phyloP scores from a whole-genome alignment of 2,797 vertebrate species.

The Propithecus perrieri region DNA sequence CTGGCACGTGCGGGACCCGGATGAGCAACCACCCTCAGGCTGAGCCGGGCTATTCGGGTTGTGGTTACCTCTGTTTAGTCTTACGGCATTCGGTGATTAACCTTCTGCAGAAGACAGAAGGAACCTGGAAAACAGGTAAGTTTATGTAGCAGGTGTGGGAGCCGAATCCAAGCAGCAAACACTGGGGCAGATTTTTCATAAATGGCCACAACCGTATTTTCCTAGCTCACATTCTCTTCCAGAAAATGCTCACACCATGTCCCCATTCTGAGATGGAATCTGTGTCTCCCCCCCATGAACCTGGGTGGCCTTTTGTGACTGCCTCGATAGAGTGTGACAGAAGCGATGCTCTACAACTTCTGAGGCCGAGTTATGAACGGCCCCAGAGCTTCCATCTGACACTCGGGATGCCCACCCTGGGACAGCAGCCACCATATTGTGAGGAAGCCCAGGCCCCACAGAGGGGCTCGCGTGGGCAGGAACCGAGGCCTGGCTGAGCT shows the following conservation, averaged over 20 bases:
- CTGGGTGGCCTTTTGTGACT: neutral
- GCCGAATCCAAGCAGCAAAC: neutral
- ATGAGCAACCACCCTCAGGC: neutral
- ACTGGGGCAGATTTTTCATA: neutral
- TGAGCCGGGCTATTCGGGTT: neutral
- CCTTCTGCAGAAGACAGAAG: neutral
- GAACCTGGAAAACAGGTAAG: neutral
- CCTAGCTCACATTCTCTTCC: neutral
- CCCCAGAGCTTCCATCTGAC: neutral
- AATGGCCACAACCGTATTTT: neutral
- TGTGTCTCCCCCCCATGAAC: too few species aligned
- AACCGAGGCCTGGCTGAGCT: neutral
- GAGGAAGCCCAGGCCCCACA: neutral
- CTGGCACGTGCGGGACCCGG: rapidly evolving
- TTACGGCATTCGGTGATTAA: neutral
- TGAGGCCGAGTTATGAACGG: neutral
- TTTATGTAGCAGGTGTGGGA: neutral
- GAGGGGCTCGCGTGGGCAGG: neutral
- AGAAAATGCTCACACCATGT: neutral
- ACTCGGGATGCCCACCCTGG: neutral
- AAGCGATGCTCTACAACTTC: neutral
- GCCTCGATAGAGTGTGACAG: neutral
- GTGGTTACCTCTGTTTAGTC: neutral
- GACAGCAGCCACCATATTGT: neutral
- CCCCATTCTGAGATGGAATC: neutral